Conservation (phyloP, 2,888 invertebrate genomes). For the Epistrophe eligans region DNA sequence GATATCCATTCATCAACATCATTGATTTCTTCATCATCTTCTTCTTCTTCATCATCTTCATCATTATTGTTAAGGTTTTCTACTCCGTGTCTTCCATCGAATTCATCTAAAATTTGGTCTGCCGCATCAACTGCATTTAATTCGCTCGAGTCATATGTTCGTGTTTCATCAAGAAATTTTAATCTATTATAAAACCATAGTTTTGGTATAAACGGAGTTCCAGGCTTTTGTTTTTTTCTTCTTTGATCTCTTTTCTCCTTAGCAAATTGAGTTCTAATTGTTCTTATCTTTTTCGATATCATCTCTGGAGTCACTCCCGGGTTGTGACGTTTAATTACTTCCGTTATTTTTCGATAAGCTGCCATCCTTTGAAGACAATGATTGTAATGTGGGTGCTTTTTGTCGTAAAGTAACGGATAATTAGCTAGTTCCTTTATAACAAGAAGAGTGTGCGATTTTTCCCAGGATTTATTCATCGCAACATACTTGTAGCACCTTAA, state of each 20-base stretch:
- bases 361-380: neutral
- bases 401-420: slow-evolving; percentile 20
- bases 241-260: slow-evolving; percentile 17
- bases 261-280: slow-evolving; percentile 14
- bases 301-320: neutral
- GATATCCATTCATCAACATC: slow-evolving; percentile 14
- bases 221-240: neutral
- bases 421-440: slow-evolving; percentile 16
- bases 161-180: slow-evolving; percentile 18
- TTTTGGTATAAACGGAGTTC: slow-evolving; percentile 4
- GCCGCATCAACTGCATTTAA: neutral
- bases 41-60: neutral
- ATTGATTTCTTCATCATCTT: slow-evolving; percentile 1
- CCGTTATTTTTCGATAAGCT: neutral
- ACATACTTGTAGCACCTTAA: neutral
- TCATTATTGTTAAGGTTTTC: neutral
- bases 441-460: slow-evolving; percentile 6
- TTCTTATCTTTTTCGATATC: slow-evolving; percentile 18
- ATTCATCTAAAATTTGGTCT: neutral
- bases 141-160: neutral
- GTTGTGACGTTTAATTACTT: neutral
- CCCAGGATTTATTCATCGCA: neutral
- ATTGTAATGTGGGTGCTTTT: neutral
- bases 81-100: neutral
- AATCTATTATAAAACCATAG: slow-evolving; percentile 35